Evolutionary conservation across 2,797 vertebrate genomes (phyloP).

Genomic region (Spondyliosoma cantharus): DNA sequence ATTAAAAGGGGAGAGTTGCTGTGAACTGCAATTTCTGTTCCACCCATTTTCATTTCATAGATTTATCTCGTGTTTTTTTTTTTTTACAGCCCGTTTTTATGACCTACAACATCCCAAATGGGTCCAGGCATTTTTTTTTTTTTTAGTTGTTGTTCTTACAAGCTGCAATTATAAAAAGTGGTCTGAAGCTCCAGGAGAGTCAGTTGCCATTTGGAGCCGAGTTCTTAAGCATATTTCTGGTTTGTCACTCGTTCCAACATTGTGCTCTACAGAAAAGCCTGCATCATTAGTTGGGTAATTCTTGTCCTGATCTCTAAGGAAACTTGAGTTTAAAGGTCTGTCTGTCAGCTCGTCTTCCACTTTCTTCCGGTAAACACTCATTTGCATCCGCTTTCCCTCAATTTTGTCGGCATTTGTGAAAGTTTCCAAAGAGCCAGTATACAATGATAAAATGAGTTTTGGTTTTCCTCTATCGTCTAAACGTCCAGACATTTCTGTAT

Average conservation of each 20-base stretch:
- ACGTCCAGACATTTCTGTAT: too few species aligned
- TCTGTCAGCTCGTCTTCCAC: not conserved
- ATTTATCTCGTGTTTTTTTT: not conserved
- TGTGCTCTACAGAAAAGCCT: not conserved
- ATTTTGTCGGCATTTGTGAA: too few species aligned
- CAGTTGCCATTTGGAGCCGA: not conserved
- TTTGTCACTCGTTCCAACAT: not conserved
- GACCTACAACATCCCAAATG: not conserved
- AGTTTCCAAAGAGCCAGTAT: too few species aligned
- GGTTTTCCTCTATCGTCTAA: too few species aligned
- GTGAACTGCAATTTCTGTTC: not conserved
- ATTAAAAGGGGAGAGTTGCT: too few species aligned
- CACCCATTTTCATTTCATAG: not conserved
- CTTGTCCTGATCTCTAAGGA: not conserved
- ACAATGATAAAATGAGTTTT: too few species aligned
- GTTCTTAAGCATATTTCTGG: not conserved
- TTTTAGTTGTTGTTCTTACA: constrained; percentile 1
- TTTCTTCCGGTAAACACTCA: not conserved
- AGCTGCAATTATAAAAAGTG: not conserved
- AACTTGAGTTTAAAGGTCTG: not conserved
- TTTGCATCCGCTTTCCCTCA: too few species aligned
- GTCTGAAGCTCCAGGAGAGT: not conserved
- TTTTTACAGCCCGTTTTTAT: not conserved
- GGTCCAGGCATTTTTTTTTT: not conserved
- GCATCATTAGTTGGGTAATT: not conserved